These are phyloP conservation scores for Amphibalanus amphitrite DNA, from an alignment of 1,140 invertebrate species.

Conservation along the genomic window DNA sequence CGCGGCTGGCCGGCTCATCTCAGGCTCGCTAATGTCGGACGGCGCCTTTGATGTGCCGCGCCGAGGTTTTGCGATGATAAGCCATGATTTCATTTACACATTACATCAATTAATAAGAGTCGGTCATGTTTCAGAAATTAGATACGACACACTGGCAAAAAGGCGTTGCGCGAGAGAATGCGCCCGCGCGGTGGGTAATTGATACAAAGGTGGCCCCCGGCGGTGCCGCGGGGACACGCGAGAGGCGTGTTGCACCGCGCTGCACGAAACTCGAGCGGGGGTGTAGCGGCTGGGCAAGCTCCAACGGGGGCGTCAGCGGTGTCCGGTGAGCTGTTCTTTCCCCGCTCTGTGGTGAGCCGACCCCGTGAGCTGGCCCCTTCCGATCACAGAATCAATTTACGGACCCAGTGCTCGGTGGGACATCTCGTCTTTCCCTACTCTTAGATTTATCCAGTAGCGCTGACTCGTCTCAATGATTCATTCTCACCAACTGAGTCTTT, in stretches of 20 bases:
- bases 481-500: too few species aligned
- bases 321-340: not conserved
- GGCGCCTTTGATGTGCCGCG: not conserved
- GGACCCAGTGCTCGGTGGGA: not conserved
- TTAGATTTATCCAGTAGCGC: too few species aligned
- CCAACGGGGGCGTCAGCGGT: too few species aligned
- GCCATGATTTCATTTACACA: constrained; percentile 1
- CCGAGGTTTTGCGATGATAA: constrained; percentile 1
- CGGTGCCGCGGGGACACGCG: too few species aligned
- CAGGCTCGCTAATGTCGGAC: not conserved
- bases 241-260: not conserved
- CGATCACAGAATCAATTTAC: too few species aligned
- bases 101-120: constrained; percentile 1
- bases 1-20: not conserved
- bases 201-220: not conserved
- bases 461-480: too few species aligned
- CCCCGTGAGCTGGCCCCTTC: too few species aligned
- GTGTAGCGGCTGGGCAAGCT: too few species aligned
- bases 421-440: too few species aligned
- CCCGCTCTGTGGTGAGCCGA: not conserved
- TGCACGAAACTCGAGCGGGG: not conserved
- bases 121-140: constrained; percentile 1
- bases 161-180: not conserved
- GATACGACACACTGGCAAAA: not conserved
- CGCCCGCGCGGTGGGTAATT: not conserved